A percentile compares a stretch with the other conserved stretches of the same genome.
Conservation (phyloP, 2,113 vertebrate species). For the Hippopotamus amphibius region DNA sequence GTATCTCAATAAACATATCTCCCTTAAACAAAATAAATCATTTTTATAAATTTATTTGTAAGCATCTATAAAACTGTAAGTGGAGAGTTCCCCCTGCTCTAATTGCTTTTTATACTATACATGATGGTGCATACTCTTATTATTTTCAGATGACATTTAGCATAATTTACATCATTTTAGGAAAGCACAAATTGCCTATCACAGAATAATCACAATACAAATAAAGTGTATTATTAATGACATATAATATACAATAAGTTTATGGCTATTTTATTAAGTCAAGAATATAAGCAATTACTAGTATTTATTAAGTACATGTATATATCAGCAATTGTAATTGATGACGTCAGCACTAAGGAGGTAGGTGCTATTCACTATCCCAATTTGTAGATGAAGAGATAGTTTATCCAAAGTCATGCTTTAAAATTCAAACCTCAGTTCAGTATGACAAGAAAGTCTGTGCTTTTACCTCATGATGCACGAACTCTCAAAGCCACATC, state of each 20-base stretch:
- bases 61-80: background rate
- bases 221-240: background rate
- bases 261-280: background rate
- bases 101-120: background rate
- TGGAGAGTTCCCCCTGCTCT: background rate
- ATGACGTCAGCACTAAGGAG: background rate
- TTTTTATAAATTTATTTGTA: background rate
- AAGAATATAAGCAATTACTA: background rate
- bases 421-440: background rate
- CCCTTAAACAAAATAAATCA: background rate
- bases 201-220: background rate
- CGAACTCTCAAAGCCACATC: background rate
- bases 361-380: background rate
- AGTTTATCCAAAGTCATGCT: background rate
- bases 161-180: background rate
- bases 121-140: background rate
- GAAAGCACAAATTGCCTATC: background rate
- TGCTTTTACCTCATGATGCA: background rate
- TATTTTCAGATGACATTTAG: background rate
- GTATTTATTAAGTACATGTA: background rate
- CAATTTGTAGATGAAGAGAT: background rate
- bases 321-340: background rate
- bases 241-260: background rate
- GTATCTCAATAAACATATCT: background rate
- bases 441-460: background rate